A percentile compares a stretch with the other conserved stretches of the same genome.
These are phyloP conservation scores for Gastrophysa polygoni DNA, from an alignment of 2,888 invertebrate genomes.

Conservation along the genomic window DNA sequence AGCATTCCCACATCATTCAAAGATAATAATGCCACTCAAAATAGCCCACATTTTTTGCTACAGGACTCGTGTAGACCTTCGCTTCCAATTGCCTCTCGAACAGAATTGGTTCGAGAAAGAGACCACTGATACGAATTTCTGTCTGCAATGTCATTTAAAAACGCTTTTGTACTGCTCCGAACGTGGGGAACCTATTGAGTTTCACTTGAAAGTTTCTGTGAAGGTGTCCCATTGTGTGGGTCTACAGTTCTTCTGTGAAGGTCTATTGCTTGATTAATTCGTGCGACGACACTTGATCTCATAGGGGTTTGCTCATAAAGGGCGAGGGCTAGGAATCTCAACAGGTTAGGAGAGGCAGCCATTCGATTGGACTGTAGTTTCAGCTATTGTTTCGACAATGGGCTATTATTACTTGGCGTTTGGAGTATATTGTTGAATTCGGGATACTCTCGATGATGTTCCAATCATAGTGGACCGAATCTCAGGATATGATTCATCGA, in stretches of 20 bases:
- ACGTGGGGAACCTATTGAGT: conserved; percentile 43
- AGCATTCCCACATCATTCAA: not conserved
- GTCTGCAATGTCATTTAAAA: conserved; percentile 43
- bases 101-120: not conserved
- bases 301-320: not conserved
- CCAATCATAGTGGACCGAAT: too few relatives aligned
- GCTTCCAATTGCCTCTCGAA: not conserved
- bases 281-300: not conserved
- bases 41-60: not conserved
- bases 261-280: not conserved
- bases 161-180: conserved; percentile 44
- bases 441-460: too few relatives aligned
- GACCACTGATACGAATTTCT: conserved; percentile 15
- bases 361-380: too few relatives aligned
- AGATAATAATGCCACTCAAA: not conserved
- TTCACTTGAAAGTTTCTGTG: conserved; percentile 38
- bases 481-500: too few relatives aligned
- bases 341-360: too few relatives aligned
- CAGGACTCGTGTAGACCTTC: not conserved
- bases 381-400: too few relatives aligned
- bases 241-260: not conserved
- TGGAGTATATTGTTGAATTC: too few relatives aligned
- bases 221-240: conserved; percentile 28
- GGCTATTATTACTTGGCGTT: too few relatives aligned
- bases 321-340: too few relatives aligned